Base-by-base conservation (phyloP, 1,140 invertebrate genomes). In the Halotydeus destructor region DNA sequence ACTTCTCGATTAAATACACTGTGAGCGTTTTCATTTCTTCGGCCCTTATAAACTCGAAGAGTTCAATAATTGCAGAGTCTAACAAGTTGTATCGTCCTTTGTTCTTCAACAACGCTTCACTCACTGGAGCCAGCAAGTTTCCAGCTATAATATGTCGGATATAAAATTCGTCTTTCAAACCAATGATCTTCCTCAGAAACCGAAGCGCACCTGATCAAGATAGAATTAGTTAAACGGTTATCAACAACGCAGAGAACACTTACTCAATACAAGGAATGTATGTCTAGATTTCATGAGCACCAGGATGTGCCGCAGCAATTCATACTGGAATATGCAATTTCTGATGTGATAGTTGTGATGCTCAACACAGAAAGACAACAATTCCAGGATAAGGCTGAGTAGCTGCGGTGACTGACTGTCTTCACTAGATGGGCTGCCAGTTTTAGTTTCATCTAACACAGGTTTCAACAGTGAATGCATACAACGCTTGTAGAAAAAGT, bases 301-400 rank as follows among this genome's bases (percentile, higher is more conserved):
- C 46, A 97, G 66, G 58, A 98, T 85, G 61, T 81, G 72, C 57
- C 81, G 74, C 38, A 98, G 69, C 47, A 99, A 68, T 67, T 98
- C 88, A 67, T 91, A 94, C 60, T 85, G 85, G 50, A 97, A 71
- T 59, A 97, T 81, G 62, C 85, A 96, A 57, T 91, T 94, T 60
- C 94, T 94, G 56, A 97, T 93, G 61, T 97, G 88, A 66, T 91
- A 96, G 34, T 82, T 84, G 64, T 99, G 94, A 68, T 97, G 89
- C 63, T 98, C 93, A n/a, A 98, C 86, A 64, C 91, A 99, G 62
- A 98, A 99, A n/a, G 85, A 84, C 38, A 98, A 65, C 49, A 99
- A 65, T 60, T 98, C 91, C 42, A 99, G 60, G 32, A 98, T 88
- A 38, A 97, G 66, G 34, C 85, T 82, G 31, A 96, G 65, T 36